Base-by-base conservation (phyloP, 2,113 vertebrate genomes). In the Ptilorrhoa leucosticta region DNA sequence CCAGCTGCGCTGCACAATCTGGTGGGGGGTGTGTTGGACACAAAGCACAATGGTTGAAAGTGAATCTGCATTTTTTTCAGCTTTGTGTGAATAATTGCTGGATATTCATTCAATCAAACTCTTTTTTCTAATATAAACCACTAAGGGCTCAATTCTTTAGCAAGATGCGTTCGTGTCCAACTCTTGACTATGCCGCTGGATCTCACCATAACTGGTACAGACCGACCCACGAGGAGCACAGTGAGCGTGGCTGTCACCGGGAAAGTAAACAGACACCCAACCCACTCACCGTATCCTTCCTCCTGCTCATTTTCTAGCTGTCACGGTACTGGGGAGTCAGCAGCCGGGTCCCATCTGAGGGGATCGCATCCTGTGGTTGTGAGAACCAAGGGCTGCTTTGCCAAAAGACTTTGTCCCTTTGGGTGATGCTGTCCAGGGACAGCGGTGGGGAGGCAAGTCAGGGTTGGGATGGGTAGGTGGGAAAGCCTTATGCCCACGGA, bases 131-230 rank as follows among this genome's bases (percentile, higher is more conserved):
- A 97, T 86, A 96, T 7, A 97, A 97, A 98, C 96, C 97, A 98
- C 97, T 98, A 98, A 98, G 98, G 98, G 98, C 98, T 98, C 98
- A 98, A 98, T 97, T 94, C 94, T 97, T 97, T 96, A 97, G 96
- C 96, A 96, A 97, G 97, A 96, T 96, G 96, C 88, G 9, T 97
- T 96, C 69, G 86, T 97, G 98, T 98, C 96, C 97, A 92, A 85
- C 93, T 97, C 97, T 96, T 96, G 96, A 93, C 96, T 89, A 0
- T 24, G 93, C 97, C 87, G 97, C 97, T 95, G 97, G 97, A 85
- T 97, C 93, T 84, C 95, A 71, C 95, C 73, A 53, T 92, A 60
- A 71, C 96, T 73, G 87, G 91, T 89, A 53, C 89, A 69, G 77
- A 89, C 33, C 10, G 6, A 40, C 70, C 89, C 8, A 0, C 85